phyloP scores from a whole-genome alignment of 2,797 vertebrate genomes.

The Denticeps clupeoides region DNA sequence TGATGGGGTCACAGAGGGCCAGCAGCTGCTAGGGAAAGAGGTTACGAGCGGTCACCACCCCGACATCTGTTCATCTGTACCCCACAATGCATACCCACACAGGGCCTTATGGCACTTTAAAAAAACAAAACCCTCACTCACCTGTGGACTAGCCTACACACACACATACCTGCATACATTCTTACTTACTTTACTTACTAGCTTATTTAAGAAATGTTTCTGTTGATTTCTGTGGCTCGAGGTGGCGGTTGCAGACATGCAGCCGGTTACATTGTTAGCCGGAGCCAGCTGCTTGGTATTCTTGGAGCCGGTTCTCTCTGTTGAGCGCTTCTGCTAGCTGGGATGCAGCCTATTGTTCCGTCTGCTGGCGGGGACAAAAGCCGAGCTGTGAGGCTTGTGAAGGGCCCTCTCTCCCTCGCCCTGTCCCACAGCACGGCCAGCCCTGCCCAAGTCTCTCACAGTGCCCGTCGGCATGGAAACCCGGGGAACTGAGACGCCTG shows the following conservation, averaged over 20 bases:
- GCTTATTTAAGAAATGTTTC: no score
- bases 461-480: conserved; percentile 50
- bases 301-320: conserved; percentile 60
- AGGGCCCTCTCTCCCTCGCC: conserved; percentile 49
- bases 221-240: no score
- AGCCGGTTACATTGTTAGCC: conserved; percentile 53
- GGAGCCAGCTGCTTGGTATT: conserved; percentile 67
- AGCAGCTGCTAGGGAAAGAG: conserved; percentile 55
- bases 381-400: conserved; percentile 59
- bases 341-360: conserved; percentile 61
- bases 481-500: conserved; percentile 34
- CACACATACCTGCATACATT: no score
- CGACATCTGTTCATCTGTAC: conserved; percentile 66
- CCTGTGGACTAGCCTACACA: no score
- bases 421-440: conserved; percentile 34
- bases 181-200: no score
- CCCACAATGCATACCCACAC: conserved; percentile 33
- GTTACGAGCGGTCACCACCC: conserved; percentile 54
- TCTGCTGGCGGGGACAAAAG: conserved; percentile 59
- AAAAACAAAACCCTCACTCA: conserved; percentile 31
- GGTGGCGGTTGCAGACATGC: conserved; percentile 24
- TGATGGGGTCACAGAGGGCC: conserved; percentile 62
- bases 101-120: conserved; percentile 42
- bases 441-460: conserved; percentile 21
- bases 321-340: conserved; percentile 59